Base-by-base conservation (phyloP, 2,797 vertebrate species). In the Oreochromis grahami region DNA sequence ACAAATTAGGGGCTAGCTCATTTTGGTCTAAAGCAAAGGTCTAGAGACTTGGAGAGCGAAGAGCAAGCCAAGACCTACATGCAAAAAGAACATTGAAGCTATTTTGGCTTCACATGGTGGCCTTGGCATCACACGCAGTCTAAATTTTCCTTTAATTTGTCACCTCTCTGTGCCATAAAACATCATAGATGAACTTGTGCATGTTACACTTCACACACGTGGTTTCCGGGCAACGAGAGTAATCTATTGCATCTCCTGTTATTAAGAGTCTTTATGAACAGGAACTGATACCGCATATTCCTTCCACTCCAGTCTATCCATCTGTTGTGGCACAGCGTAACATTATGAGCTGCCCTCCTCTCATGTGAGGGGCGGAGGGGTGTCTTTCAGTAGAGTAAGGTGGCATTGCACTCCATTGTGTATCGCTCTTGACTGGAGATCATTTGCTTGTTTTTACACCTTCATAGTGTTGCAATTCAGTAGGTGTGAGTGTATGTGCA, bases 221-320 rank as follows among this genome's bases (percentile, higher is more conserved):
- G 26, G 84, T 92, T 89, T 53, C 89, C 55, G 81, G 72, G 82
- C 80, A 91, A 82, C 80, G 24, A 63, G 10, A 45, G 41, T 76
- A 87, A 87, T 83, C 90, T 79, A 34, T 80, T 17, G 24, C 77
- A 81, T 84, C n/a, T 7, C n/a, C 29, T 79, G 43, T 50, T 63
- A 50, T 4, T 32, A 19, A 50, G 38, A 55, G 26, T 74, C 55
- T 76, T 74, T 9, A 50, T 48, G 45, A 26, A 77, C n/a, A 74
- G 43, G 52, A 70, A 53, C 63, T 68, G 53, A 56, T 19, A 1
- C 6, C 70, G 50, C 63, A 38, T 56, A 68, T 70, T 53, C 52
- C 70, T 50, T 81, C 65, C 78, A 83, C 81, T 88, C 81, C 83
- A 19, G 43, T 56, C 13, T 56, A n/a, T 56, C 83, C 11, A 58